These are phyloP conservation scores for Drosophila cracens DNA, from an alignment of 2,888 invertebrate genomes.

Conservation along the genomic window DNA sequence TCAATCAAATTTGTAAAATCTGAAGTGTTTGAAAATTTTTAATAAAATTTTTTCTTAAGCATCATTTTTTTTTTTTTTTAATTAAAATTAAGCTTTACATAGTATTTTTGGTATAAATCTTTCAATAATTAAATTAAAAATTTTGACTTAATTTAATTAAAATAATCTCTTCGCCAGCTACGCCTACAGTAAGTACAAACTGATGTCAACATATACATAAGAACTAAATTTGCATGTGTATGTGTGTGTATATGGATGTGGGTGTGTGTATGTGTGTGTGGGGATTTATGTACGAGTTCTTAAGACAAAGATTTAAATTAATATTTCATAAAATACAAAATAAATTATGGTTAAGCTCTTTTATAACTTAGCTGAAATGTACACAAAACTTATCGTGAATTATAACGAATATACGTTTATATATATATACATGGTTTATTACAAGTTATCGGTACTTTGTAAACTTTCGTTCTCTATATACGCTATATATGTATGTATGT, in stretches of 20 bases:
- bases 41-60: slow-evolving; percentile 74
- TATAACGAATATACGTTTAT: slow-evolving; percentile 47
- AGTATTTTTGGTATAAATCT: slow-evolving; percentile 80
- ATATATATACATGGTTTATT: slow-evolving; percentile 57
- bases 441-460: slow-evolving; percentile 56
- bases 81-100: slow-evolving; percentile 78
- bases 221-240: slow-evolving; percentile 56
- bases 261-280: slow-evolving; percentile 11
- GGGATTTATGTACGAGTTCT: slow-evolving; percentile 33
- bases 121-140: slow-evolving; percentile 78
- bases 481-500: slow-evolving; percentile 28
- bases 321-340: slow-evolving; percentile 67
- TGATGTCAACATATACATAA: slow-evolving; percentile 75
- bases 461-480: slow-evolving; percentile 47
- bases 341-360: slow-evolving; percentile 70
- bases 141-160: slow-evolving; percentile 66
- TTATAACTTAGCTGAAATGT: slow-evolving; percentile 71
- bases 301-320: slow-evolving; percentile 56
- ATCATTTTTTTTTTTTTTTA: slow-evolving; percentile 54
- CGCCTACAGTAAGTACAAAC: slow-evolving; percentile 62
- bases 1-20: slow-evolving; percentile 66
- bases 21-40: slow-evolving; percentile 77
- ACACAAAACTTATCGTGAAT: slow-evolving; percentile 71
- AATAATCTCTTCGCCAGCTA: slow-evolving; percentile 58
- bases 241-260: slow-evolving; percentile 12